Conservation (phyloP, 2,888 invertebrate genomes). For the Camptogramma bilineatum region DNA sequence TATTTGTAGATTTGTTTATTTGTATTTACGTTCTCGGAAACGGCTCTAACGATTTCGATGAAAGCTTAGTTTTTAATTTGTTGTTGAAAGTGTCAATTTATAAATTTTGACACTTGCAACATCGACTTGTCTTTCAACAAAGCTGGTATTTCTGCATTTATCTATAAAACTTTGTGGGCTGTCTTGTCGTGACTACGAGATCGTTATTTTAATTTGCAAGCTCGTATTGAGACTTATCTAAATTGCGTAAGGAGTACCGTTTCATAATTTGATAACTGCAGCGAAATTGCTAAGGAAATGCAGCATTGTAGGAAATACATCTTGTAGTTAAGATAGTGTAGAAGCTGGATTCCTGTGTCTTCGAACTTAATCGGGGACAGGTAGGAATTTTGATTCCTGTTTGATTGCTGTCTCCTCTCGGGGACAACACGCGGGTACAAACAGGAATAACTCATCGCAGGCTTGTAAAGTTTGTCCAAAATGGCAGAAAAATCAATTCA, state of each 20-base stretch:
- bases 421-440: too few species aligned
- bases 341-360: too few species aligned
- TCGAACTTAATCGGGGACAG: too few species aligned
- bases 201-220: constrained; percentile 55
- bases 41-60: too few species aligned
- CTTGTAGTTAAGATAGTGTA: too few species aligned
- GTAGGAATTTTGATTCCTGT: too few species aligned
- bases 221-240: constrained; percentile 55
- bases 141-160: background rate
- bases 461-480: too few species aligned
- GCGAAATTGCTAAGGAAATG: constrained; percentile 22
- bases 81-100: background rate
- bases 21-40: too few species aligned
- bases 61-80: background rate
- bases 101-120: background rate
- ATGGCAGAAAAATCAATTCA: too few species aligned
- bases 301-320: constrained; percentile 5
- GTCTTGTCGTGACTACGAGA: constrained; percentile 47
- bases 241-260: constrained; percentile 49
- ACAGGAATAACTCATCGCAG: too few species aligned
- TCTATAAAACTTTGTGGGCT: constrained; percentile 1
- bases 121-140: background rate
- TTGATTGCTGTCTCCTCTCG: too few species aligned
- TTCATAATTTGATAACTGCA: constrained; percentile 46
- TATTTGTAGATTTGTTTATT: too few species aligned